phyloP scores from a whole-genome alignment of 23 tunicate genomes.

The Aplidium turbinatum region DNA sequence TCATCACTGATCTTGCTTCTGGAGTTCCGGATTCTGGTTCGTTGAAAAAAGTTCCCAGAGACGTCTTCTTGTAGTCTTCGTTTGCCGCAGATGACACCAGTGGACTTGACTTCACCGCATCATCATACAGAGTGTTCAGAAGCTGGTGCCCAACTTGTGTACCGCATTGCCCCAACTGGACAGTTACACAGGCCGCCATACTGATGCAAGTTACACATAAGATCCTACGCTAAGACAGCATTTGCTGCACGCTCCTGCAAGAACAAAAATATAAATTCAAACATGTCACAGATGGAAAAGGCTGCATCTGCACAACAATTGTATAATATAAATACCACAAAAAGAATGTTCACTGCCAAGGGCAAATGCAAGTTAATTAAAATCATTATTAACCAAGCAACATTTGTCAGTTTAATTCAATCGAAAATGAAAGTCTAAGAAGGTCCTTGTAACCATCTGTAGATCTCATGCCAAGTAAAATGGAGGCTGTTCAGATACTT shows the following conservation, averaged over 20 bases:
- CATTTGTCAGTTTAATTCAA: no score
- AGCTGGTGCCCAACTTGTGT: slow-evolving; percentile 88
- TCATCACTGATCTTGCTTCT: slow-evolving; percentile 81
- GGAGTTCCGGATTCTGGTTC: slow-evolving; percentile 50
- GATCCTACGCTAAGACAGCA: not conserved
- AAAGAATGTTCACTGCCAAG: no score
- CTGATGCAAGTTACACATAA: not conserved
- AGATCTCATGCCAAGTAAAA: no score
- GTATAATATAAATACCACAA: no score
- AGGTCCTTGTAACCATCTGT: no score
- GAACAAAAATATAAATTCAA: not conserved
- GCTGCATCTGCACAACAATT: no score
- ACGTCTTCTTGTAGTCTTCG: slow-evolving; percentile 26
- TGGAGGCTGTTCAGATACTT: no score
- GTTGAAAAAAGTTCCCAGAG: slow-evolving; percentile 67
- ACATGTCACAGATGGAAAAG: not conserved
- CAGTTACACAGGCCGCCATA: slow-evolving; percentile 48
- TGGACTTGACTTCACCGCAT: slow-evolving; percentile 34
- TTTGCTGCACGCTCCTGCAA: not conserved
- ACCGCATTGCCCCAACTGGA: slow-evolving; percentile 96
- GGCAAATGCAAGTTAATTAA: no score
- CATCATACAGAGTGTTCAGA: slow-evolving; percentile 52
- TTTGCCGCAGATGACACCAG: not conserved
- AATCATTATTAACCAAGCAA: no score
- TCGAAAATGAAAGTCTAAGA: no score